Conservation (phyloP, 2,888 invertebrate species). For the Thelaira solivaga region DNA sequence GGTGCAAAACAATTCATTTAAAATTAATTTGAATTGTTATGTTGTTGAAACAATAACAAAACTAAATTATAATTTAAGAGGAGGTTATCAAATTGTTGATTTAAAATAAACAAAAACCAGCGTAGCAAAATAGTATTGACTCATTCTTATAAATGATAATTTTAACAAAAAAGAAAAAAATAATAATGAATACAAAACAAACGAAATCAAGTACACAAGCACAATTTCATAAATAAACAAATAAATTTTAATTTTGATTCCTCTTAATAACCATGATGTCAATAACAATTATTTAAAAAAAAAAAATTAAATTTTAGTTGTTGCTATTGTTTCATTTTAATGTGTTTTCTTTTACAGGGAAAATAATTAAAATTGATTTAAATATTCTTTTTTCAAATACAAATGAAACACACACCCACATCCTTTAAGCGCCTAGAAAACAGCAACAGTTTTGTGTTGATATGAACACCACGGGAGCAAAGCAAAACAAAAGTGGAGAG, state of each 20-base stretch:
- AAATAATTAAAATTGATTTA: constrained; percentile 55
- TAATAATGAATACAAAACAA: background rate
- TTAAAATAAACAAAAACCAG: constrained; percentile 37
- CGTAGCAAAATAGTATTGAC: constrained; percentile 24
- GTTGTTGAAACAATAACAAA: background rate
- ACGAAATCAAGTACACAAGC: background rate
- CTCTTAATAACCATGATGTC: too few species aligned
- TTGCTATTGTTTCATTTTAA: constrained; percentile 4
- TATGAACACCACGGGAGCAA: background rate
- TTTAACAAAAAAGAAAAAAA: constrained; percentile 4
- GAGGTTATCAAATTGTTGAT: constrained; percentile 7
- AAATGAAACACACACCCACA: background rate
- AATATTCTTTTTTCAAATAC: constrained; percentile 8
- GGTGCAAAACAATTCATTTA: background rate
- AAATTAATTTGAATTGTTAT: constrained; percentile 15
- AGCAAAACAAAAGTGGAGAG: background rate
- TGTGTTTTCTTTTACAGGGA: constrained; percentile 36
- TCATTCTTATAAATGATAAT: constrained; percentile 49
- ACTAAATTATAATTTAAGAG: background rate
- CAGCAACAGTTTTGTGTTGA: constrained; percentile 24
- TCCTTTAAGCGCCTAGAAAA: constrained; percentile 21
- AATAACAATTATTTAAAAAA: too few species aligned
- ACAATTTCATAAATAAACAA: background rate
- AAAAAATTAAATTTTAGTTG: too few species aligned
- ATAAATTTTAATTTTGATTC: background rate